Conservation (phyloP, 2,797 vertebrate genomes). For the Hydrocynus forskahlii region DNA sequence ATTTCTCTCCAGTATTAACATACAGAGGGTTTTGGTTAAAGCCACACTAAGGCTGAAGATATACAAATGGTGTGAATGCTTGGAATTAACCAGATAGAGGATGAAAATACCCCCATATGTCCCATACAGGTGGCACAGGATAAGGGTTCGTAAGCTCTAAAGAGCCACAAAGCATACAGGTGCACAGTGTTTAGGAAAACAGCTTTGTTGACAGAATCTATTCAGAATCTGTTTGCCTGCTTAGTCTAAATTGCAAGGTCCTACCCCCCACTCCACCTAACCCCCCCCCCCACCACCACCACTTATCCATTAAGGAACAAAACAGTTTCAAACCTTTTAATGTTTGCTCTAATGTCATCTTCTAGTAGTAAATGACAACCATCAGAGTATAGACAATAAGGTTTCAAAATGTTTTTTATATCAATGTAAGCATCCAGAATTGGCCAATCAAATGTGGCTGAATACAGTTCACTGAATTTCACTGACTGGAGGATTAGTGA, state of each 20-base stretch:
- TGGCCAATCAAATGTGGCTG: neutral
- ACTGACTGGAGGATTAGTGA: constrained; percentile 8
- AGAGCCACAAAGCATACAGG: neutral
- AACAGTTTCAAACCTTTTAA: neutral
- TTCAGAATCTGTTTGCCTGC: neutral
- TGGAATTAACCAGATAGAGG: constrained; percentile 12
- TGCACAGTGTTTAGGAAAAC: neutral
- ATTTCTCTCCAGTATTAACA: constrained; percentile 51
- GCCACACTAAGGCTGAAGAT: constrained; percentile 9
- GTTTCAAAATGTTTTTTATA: neutral
- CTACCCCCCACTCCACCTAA: too few species aligned
- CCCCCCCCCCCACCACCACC: too few species aligned
- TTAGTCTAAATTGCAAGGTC: neutral
- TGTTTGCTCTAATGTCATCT: neutral
- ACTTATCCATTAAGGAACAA: neutral
- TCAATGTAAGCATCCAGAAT: neutral
- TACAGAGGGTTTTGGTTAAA: constrained; percentile 53
- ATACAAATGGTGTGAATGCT: neutral
- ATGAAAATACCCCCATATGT: neutral
- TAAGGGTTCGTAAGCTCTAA: neutral
- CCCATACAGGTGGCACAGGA: neutral
- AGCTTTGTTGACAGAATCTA: neutral
- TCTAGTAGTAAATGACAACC: neutral
- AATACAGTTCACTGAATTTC: neutral
- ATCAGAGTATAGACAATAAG: neutral